phyloP scores from a whole-genome alignment of 2,113 vertebrate species.

The Xiphophorus maculatus region DNA sequence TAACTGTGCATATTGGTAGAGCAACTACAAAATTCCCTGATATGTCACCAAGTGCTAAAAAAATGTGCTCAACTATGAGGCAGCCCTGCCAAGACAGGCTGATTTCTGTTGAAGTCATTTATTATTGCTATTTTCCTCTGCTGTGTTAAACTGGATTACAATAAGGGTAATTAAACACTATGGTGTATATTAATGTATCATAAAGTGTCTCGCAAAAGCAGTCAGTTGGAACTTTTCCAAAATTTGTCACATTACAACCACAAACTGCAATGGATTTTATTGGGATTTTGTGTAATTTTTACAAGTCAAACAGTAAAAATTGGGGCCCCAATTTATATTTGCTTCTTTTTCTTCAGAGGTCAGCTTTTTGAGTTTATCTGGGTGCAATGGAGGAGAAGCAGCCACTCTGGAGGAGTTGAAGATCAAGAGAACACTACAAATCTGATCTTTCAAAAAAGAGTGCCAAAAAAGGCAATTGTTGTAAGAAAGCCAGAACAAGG shows the following conservation, averaged over 20 bases:
- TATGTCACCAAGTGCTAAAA: constrained; percentile 75
- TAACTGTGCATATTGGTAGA: constrained; percentile 76
- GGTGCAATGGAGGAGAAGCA: background rate
- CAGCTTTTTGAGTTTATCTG: background rate
- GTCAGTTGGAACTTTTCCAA: background rate
- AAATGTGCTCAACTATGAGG: constrained; percentile 68
- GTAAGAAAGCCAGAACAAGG: background rate
- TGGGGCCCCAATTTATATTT: background rate
- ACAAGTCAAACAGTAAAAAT: background rate
- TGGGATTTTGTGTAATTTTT: background rate
- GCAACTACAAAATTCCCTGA: constrained; percentile 82
- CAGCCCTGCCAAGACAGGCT: constrained; percentile 54
- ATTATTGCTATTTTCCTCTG: constrained; percentile 80
- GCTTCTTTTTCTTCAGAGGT: background rate
- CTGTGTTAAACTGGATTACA: constrained; percentile 61
- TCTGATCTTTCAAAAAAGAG: background rate
- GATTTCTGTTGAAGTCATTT: constrained; percentile 54
- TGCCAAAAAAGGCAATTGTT: background rate
- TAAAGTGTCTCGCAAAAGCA: background rate
- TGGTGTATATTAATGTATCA: constrained; percentile 33
- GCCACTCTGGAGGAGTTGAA: background rate
- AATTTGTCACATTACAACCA: background rate
- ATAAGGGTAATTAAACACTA: constrained; percentile 41
- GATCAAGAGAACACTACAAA: background rate
- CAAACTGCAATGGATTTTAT: background rate